Conservation (phyloP, 1,140 invertebrate genomes). For the Grapholita molesta region DNA sequence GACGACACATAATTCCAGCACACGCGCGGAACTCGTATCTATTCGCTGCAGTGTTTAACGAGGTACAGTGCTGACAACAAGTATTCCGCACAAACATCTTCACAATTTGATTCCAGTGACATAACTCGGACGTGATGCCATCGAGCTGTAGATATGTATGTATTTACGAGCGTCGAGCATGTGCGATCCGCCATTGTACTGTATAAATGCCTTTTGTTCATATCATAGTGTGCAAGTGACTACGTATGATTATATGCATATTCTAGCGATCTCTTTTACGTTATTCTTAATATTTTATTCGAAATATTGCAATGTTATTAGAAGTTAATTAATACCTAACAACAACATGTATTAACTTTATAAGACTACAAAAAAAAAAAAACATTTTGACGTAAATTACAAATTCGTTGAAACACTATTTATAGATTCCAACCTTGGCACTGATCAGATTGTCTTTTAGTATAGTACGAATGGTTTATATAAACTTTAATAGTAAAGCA, state of each 20-base stretch:
- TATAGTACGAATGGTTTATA: not conserved
- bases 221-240: not conserved
- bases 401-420: not conserved
- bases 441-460: not conserved
- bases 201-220: not conserved
- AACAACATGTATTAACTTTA: too few relatives aligned
- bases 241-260: not conserved
- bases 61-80: constrained; percentile 7
- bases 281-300: not conserved
- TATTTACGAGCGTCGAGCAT: too few relatives aligned
- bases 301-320: not conserved
- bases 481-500: not conserved
- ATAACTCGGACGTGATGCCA: constrained; percentile 5
- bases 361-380: too few relatives aligned
- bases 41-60: constrained; percentile 12
- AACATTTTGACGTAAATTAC: not conserved
- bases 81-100: constrained; percentile 11
- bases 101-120: constrained; percentile 4
- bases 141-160: not conserved
- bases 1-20: not conserved
- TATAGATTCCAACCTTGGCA: not conserved
- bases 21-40: not conserved
- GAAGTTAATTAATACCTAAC: too few relatives aligned
- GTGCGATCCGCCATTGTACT: not conserved
- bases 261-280: too few relatives aligned